Conservation (phyloP, 2,113 vertebrate species). For the Coracopsis vasa region DNA sequence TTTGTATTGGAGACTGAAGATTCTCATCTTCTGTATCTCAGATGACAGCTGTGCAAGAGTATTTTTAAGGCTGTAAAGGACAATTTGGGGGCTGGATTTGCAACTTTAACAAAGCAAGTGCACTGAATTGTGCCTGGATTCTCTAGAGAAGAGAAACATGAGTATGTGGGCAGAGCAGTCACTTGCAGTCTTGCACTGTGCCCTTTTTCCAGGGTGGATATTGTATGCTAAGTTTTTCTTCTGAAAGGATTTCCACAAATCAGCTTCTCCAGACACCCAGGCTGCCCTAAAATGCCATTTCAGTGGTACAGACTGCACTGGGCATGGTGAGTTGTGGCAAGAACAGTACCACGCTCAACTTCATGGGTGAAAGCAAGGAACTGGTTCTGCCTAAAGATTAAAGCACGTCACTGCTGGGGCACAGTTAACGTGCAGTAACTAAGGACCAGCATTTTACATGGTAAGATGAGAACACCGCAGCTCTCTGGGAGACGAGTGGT, state of each 20-base stretch:
- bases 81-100: background rate
- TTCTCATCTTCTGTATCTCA: background rate
- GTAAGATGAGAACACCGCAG: background rate
- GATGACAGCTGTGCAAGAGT: background rate
- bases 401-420: background rate
- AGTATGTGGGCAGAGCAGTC: background rate
- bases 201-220: background rate
- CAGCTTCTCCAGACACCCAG: background rate
- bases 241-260: background rate
- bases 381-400: background rate
- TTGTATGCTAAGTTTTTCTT: background rate
- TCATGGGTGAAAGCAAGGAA: background rate
- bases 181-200: background rate
- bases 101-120: background rate
- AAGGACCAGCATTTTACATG: background rate
- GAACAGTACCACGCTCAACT: fast-evolving
- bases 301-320: fast-evolving
- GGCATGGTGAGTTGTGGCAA: fast-evolving
- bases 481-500: background rate
- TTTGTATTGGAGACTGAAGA: background rate
- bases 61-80: background rate
- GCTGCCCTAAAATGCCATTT: background rate
- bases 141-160: background rate
- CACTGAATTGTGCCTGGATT: background rate
- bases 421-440: fast-evolving